Conservation (phyloP, 2,888 invertebrate species). For the Leptarthrus brevirostris region DNA sequence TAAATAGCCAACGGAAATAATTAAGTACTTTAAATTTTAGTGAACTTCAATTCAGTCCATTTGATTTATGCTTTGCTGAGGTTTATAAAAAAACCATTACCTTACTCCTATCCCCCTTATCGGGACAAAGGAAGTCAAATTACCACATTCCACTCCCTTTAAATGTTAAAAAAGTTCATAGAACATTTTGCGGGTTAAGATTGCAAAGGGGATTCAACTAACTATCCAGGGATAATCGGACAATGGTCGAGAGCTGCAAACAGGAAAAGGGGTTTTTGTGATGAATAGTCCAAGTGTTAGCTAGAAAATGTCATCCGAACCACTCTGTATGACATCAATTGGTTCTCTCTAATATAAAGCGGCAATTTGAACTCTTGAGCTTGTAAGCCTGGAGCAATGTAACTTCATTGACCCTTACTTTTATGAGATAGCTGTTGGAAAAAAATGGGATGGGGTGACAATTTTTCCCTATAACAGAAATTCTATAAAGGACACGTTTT, state of each 20-base stretch:
- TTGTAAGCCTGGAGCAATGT: neutral
- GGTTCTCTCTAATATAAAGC: neutral
- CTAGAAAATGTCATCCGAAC: constrained; percentile 9
- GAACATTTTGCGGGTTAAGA: constrained; percentile 24
- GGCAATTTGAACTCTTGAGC: constrained; percentile 17
- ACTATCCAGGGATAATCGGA: constrained; percentile 41
- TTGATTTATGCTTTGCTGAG: too few relatives aligned
- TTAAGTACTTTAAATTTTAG: too few relatives aligned
- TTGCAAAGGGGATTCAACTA: constrained; percentile 20
- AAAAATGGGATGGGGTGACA: neutral
- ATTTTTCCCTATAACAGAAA: constrained; percentile 2
- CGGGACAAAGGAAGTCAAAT: too few relatives aligned
- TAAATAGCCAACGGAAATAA: too few relatives aligned
- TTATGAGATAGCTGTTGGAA: neutral
- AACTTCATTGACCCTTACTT: constrained; percentile 9
- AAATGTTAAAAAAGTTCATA: constrained; percentile 1
- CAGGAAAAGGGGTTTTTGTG: constrained; percentile 27
- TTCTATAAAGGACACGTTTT: constrained; percentile 22
- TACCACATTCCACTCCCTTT: neutral
- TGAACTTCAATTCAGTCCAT: too few relatives aligned
- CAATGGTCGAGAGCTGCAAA: constrained; percentile 19
- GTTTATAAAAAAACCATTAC: too few relatives aligned
- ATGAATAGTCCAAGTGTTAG: constrained; percentile 39
- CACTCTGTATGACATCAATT: neutral
- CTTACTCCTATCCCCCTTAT: too few relatives aligned